A percentile compares a stretch with the other conserved stretches of the same genome.
Evolutionary conservation across 1,140 invertebrate species (phyloP).

Genomic region (Macrostomum lignano): DNA sequence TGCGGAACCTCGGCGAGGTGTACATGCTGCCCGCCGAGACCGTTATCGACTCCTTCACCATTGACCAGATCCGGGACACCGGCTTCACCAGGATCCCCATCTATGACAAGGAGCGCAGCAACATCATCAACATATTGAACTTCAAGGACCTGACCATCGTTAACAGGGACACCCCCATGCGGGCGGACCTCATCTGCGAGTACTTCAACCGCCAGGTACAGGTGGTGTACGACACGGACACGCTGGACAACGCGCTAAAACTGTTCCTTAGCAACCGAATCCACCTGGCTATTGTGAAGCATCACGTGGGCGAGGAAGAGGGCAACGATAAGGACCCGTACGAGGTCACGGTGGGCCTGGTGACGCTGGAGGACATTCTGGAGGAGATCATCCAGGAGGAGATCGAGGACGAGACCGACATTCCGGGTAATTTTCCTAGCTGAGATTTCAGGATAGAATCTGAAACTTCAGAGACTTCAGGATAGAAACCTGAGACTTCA

Average conservation of each 20-base stretch:
- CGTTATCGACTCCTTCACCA: neutral
- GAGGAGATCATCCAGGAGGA: constrained; percentile 22
- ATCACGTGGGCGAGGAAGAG: too few relatives aligned
- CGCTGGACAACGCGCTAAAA: too few relatives aligned
- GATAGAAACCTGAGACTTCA: too few relatives aligned
- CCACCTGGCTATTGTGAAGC: too few relatives aligned
- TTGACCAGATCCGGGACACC: constrained; percentile 5
- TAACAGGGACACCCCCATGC: too few relatives aligned
- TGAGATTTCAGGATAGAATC: too few relatives aligned
- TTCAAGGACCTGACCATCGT: constrained; percentile 6
- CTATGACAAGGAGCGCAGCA: constrained; percentile 6
- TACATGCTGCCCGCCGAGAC: constrained; percentile 6
- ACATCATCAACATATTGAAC: constrained; percentile 6
- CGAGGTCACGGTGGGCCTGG: constrained; percentile 14
- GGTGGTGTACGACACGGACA: too few relatives aligned
- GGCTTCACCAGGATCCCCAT: constrained; percentile 7
- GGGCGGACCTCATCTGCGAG: too few relatives aligned
- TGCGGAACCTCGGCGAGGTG: constrained; percentile 6
- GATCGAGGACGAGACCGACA: constrained; percentile 20
- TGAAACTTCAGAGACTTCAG: too few relatives aligned
- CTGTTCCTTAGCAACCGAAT: too few relatives aligned
- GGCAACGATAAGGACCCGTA: too few relatives aligned
- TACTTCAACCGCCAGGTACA: too few relatives aligned
- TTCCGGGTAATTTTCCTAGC: constrained; percentile 8
- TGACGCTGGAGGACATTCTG: constrained; percentile 27